phyloP scores from a whole-genome alignment of 2,797 vertebrate species.

The Tangara arthus region DNA sequence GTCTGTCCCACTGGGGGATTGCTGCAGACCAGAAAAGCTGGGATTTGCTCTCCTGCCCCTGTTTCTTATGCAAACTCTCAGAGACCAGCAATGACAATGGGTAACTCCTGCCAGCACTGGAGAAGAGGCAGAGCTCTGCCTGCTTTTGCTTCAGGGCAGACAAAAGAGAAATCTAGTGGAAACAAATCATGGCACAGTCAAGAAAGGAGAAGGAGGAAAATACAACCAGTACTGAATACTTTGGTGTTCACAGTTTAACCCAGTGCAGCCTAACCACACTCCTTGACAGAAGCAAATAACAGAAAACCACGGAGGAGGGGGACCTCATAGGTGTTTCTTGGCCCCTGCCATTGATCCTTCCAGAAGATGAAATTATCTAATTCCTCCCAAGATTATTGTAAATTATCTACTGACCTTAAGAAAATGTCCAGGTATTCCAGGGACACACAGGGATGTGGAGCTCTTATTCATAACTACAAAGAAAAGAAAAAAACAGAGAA shows the following conservation, averaged over 20 bases:
- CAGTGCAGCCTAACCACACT: not conserved
- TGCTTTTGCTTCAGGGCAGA: not conserved
- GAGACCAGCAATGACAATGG: rapidly evolving
- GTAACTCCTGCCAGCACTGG: not conserved
- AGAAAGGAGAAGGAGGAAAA: not conserved
- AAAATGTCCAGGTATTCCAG: not conserved
- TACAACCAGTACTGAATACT: rapidly evolving
- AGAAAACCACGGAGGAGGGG: not conserved
- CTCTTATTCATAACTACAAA: not conserved
- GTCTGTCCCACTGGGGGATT: not conserved
- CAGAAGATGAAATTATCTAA: not conserved
- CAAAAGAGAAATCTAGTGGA: not conserved
- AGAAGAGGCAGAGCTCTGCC: not conserved
- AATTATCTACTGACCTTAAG: not conserved
- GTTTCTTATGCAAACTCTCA: not conserved
- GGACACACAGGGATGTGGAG: not conserved
- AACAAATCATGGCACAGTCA: not conserved
- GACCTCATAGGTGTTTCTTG: not conserved
- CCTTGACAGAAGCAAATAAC: not conserved
- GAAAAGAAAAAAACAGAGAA: not conserved
- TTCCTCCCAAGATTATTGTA: not conserved
- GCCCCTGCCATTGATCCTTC: not conserved
- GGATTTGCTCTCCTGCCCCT: not conserved
- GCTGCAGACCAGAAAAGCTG: not conserved
- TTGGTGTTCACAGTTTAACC: not conserved